Conservation (phyloP, 2,113 vertebrate species). For the Prinia subflava region DNA sequence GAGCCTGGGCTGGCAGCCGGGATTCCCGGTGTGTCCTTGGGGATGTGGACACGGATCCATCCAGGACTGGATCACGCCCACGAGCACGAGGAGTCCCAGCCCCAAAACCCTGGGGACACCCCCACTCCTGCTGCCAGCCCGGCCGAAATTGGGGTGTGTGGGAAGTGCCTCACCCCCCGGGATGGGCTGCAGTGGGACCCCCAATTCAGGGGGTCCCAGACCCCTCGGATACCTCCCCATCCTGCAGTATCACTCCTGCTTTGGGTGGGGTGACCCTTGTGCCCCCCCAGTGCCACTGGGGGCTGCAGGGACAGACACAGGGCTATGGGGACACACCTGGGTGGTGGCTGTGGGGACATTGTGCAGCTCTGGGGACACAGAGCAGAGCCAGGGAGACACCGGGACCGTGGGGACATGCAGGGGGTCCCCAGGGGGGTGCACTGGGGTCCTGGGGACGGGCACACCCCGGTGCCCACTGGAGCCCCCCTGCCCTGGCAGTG, state of each 20-base stretch:
- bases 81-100: too few species aligned
- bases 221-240: accelerated
- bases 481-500: background rate
- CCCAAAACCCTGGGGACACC: background rate
- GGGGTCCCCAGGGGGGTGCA: background rate
- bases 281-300: background rate
- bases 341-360: too few species aligned
- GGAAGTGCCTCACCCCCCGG: background rate
- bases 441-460: accelerated
- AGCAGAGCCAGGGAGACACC: background rate
- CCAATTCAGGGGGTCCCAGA: background rate
- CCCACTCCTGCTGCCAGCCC: background rate
- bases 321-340: background rate
- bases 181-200: background rate
- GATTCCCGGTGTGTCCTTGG: accelerated
- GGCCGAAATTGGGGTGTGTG: accelerated
- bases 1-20: background rate
- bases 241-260: background rate
- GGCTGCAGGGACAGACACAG: background rate
- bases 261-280: background rate
- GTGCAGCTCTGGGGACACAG: background rate
- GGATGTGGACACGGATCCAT: background rate
- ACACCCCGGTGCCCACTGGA: background rate
- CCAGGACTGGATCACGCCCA: constrained; percentile 41
- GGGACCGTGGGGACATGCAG: background rate